Percentiles rank a stretch among this genome's conserved stretches.
Evolutionary conservation across 2,113 vertebrate genomes (phyloP).

Genomic region (Odontophorus gujanensis): DNA sequence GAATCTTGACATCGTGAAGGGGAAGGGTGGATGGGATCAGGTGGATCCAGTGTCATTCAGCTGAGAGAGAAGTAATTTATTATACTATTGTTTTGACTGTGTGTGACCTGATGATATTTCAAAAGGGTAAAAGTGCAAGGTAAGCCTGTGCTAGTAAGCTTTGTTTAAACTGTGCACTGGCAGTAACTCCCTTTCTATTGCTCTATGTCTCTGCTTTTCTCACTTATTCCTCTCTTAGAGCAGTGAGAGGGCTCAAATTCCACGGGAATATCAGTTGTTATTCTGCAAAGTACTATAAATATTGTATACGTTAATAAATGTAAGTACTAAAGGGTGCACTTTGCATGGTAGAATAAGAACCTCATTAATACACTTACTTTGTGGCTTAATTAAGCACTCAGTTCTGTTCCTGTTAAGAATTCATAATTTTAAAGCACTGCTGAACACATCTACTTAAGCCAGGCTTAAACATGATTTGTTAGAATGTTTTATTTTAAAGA

Average conservation of each 20-base stretch:
- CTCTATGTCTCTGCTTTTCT: neutral
- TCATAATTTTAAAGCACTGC: neutral
- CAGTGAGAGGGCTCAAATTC: neutral
- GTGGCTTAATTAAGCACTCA: neutral
- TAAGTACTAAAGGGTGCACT: neutral
- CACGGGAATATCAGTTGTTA: neutral
- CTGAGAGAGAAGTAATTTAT: neutral
- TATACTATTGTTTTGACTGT: rapidly evolving
- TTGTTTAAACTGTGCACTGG: neutral
- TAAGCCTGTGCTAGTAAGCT: neutral
- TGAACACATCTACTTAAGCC: neutral
- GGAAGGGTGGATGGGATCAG: neutral
- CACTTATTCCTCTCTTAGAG: neutral
- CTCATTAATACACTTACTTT: neutral
- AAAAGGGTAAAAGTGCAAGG: neutral
- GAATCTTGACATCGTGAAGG: neutral
- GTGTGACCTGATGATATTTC: neutral
- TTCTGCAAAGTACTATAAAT: neutral
- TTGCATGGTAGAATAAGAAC: neutral
- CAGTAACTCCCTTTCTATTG: neutral
- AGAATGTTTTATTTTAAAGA: neutral
- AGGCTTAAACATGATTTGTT: neutral
- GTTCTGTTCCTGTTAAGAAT: neutral
- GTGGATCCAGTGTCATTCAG: neutral
- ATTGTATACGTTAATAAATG: neutral